phyloP scores from a whole-genome alignment of 2,797 vertebrate genomes.

The Chrysocyon brachyurus region DNA sequence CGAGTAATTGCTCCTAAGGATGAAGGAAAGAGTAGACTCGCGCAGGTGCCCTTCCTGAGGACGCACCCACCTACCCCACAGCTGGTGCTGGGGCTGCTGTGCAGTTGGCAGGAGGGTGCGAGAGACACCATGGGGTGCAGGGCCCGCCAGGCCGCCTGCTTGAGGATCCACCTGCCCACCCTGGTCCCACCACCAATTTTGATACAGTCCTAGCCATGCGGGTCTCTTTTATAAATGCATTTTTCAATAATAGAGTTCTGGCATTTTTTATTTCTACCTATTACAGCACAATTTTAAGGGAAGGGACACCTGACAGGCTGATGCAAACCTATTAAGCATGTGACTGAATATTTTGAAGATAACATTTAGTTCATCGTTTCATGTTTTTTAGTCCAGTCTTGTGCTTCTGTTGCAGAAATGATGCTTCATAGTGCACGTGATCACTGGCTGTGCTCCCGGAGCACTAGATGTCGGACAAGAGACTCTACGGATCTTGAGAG shows the following conservation, averaged over 20 bases:
- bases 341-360: background rate
- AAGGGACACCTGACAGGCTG: background rate
- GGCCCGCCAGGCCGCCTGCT: background rate
- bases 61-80: background rate
- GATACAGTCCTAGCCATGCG: background rate
- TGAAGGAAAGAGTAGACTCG: background rate
- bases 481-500: background rate
- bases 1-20: background rate
- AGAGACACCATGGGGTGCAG: fast-evolving
- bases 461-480: background rate
- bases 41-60: background rate
- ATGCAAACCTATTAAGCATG: background rate
- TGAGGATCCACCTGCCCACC: background rate
- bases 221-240: background rate
- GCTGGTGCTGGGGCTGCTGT: background rate
- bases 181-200: background rate
- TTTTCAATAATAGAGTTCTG: background rate
- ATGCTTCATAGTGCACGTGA: background rate
- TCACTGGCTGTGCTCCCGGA: background rate
- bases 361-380: background rate
- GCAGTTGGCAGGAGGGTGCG: background rate
- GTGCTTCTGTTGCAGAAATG: background rate
- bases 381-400: background rate
- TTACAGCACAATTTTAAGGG: background rate
- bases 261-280: background rate